Evolutionary conservation across 2,888 invertebrate genomes (phyloP).

Genomic region (Oscheius sp.): DNA sequence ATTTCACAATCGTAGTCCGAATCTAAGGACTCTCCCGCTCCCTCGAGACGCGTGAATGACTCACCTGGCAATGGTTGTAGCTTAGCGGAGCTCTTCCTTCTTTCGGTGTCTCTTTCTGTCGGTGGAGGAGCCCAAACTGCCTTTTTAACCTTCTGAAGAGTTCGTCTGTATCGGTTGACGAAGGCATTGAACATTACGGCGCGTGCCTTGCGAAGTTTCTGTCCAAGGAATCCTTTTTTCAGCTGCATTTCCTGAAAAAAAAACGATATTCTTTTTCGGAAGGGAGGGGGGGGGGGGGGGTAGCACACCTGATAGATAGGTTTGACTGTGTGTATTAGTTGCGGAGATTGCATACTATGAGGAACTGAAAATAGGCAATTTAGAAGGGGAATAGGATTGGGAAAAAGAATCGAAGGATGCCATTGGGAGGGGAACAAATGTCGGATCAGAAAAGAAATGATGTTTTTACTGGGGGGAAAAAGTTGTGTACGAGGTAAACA

Average conservation of each 20-base stretch:
- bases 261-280: not conserved
- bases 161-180: conserved; percentile 40
- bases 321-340: conserved; percentile 20
- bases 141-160: conserved; percentile 43
- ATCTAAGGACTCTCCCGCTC: too few species aligned
- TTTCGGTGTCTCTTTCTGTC: conserved; percentile 40
- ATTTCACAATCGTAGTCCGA: conserved; percentile 14
- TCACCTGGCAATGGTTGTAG: conserved; percentile 52
- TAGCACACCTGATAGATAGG: conserved; percentile 10
- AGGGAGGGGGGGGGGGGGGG: not conserved
- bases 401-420: not conserved
- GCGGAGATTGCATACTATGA: conserved; percentile 19
- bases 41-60: too few species aligned
- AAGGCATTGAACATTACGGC: conserved; percentile 33
- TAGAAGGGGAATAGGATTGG: not conserved
- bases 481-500: not conserved
- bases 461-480: not conserved
- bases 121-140: conserved; percentile 37
- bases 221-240: conserved; percentile 42
- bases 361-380: too few species aligned
- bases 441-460: too few species aligned
- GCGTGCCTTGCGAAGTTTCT: conserved; percentile 44
- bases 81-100: conserved; percentile 51
- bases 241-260: conserved; percentile 50
- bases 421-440: not conserved